Percentiles rank a stretch among this genome's conserved stretches.
phyloP scores from a whole-genome alignment of 1,140 invertebrate genomes.

The Bacillus rossius region DNA sequence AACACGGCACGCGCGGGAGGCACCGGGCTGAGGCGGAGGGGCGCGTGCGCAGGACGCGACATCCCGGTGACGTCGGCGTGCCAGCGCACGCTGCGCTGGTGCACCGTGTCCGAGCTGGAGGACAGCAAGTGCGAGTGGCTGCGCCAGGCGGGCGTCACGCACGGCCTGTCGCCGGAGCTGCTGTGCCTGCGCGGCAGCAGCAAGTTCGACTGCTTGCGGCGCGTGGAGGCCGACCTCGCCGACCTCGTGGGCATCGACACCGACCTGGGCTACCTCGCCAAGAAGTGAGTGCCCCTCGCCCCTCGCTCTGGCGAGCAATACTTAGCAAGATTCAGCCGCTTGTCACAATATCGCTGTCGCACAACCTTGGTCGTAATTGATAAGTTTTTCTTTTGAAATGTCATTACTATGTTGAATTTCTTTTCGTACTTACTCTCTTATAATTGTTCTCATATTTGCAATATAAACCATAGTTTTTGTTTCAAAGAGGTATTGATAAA shows the following conservation, averaged over 20 bases:
- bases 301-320: no score
- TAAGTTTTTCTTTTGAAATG: no score
- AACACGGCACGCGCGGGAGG: no score
- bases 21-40: no score
- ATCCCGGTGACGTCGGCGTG: conserved; percentile 30
- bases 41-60: not conserved
- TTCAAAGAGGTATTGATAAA: no score
- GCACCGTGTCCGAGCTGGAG: conserved; percentile 48
- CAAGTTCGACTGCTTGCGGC: conserved; percentile 53
- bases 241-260: conserved; percentile 63
- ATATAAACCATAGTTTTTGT: no score
- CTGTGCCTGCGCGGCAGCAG: conserved; percentile 41
- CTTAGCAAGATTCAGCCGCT: no score
- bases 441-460: no score
- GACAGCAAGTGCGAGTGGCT: conserved; percentile 54
- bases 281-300: conserved; percentile 46
- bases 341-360: no score
- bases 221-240: conserved; percentile 50
- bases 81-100: conserved; percentile 49
- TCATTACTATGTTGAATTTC: no score
- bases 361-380: no score
- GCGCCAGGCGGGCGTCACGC: conserved; percentile 43
- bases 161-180: conserved; percentile 53
- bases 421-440: no score
- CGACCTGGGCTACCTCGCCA: conserved; percentile 63